These are phyloP conservation scores for Panorpa germanica DNA, from an alignment of 2,888 invertebrate species.

Conservation along the genomic window DNA sequence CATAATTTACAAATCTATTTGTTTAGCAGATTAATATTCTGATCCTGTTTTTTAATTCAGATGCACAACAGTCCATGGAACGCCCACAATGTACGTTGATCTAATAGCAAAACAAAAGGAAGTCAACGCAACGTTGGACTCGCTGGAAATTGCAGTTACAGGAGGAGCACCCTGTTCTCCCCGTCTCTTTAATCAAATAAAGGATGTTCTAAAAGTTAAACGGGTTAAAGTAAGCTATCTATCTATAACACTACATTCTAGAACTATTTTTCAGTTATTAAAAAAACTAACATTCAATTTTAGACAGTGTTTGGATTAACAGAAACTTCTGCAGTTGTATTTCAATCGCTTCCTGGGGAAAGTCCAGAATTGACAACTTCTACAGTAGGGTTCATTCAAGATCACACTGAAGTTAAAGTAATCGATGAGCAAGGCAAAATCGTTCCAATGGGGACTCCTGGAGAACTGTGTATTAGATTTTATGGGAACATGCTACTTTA, in stretches of 20 bases:
- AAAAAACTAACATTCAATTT: constrained; percentile 7
- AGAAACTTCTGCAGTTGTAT: constrained; percentile 32
- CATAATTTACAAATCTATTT: too few relatives aligned
- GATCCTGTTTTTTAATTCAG: constrained; percentile 19
- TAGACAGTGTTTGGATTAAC: constrained; percentile 37
- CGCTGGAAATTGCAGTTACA: constrained; percentile 34
- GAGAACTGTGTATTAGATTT: constrained; percentile 55
- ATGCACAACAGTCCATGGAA: constrained; percentile 53
- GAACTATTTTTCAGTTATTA: constrained; percentile 6
- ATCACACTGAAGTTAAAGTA: constrained; percentile 35
- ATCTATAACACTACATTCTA: constrained; percentile 1
- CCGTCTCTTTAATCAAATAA: constrained; percentile 31
- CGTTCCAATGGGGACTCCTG: constrained; percentile 45
- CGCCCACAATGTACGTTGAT: constrained; percentile 77
- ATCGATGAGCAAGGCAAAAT: constrained; percentile 36
- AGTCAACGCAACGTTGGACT: constrained; percentile 25
- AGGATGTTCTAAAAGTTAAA: constrained; percentile 25
- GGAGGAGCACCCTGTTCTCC: constrained; percentile 58
- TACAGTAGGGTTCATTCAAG: constrained; percentile 32
- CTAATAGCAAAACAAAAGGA: constrained; percentile 33
- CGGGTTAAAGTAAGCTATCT: too few relatives aligned
- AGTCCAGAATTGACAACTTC: constrained; percentile 22
- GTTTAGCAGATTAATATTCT: too few relatives aligned
- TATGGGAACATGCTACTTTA: constrained; percentile 56
- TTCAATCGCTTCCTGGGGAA: constrained; percentile 31